Evolutionary conservation across 1,140 invertebrate species (phyloP).

Genomic region (Bacillus rossius): DNA sequence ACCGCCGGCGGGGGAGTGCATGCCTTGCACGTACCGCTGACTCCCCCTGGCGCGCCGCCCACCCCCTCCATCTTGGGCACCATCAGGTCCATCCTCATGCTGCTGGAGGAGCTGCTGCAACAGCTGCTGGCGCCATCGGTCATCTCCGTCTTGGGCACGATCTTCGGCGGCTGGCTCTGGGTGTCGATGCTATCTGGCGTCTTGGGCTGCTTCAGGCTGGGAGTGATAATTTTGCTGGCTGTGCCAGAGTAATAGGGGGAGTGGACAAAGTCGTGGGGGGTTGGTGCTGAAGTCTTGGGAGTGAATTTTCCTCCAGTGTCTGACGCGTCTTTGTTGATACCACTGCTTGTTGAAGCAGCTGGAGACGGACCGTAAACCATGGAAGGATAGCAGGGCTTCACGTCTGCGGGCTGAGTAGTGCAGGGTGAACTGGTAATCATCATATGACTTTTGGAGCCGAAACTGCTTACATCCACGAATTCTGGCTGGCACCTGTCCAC

Average conservation of each 20-base stretch:
- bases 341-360: neutral
- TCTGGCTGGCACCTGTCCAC: constrained; percentile 6
- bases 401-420: constrained; percentile 18
- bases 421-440: constrained; percentile 7
- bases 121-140: constrained; percentile 40
- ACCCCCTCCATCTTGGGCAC: constrained; percentile 55
- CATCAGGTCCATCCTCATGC: constrained; percentile 43
- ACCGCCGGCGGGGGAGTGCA: constrained; percentile 32
- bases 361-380: constrained; percentile 2
- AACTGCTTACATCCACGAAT: neutral
- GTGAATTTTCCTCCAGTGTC: neutral
- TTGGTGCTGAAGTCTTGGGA: neutral
- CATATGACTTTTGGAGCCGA: constrained; percentile 8
- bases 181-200: constrained; percentile 39
- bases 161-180: constrained; percentile 20
- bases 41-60: constrained; percentile 37
- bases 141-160: constrained; percentile 48
- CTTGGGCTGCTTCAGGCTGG: constrained; percentile 52
- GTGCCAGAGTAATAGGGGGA: constrained; percentile 23
- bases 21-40: neutral
- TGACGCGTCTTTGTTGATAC: neutral
- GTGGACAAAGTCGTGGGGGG: constrained; percentile 6
- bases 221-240: constrained; percentile 24
- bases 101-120: constrained; percentile 46
- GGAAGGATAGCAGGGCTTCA: constrained; percentile 28